Conservation (phyloP, 1,140 invertebrate species). For the Phymastichus coffea region DNA sequence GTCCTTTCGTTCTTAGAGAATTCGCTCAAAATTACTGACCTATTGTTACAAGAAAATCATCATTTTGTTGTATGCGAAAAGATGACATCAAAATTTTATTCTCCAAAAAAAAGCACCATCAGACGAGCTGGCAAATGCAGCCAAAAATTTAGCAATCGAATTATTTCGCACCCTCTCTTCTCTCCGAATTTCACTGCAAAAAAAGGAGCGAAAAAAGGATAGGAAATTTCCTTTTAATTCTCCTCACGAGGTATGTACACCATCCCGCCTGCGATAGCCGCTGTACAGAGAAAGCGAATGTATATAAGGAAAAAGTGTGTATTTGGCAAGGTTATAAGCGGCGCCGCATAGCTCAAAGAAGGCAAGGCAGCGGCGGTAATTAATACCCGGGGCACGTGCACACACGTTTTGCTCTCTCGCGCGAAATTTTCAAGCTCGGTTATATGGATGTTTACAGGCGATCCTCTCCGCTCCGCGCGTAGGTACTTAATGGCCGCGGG, state of each 20-base stretch:
- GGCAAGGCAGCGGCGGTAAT: conserved; percentile 8
- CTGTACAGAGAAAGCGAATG: not conserved
- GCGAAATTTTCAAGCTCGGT: conserved; percentile 7
- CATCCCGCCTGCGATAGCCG: not conserved
- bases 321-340: conserved; percentile 12
- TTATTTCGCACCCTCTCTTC: too few relatives aligned
- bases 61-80: too few relatives aligned
- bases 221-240: conserved; percentile 16
- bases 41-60: too few relatives aligned
- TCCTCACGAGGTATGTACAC: too few relatives aligned
- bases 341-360: conserved; percentile 9
- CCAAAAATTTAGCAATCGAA: too few relatives aligned
- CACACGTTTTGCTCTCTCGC: too few relatives aligned
- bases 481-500: not conserved
- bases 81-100: too few relatives aligned
- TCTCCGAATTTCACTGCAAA: too few relatives aligned
- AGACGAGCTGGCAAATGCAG: too few relatives aligned
- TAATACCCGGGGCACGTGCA: conserved; percentile 6
- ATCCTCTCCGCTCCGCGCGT: not conserved
- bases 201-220: not conserved
- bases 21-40: too few relatives aligned
- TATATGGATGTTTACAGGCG: conserved; percentile 14
- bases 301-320: conserved; percentile 1
- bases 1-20: too few relatives aligned
- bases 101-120: too few relatives aligned